Evolutionary conservation across 2,113 vertebrate species (phyloP).

Genomic region (Alaudala cheleensis): DNA sequence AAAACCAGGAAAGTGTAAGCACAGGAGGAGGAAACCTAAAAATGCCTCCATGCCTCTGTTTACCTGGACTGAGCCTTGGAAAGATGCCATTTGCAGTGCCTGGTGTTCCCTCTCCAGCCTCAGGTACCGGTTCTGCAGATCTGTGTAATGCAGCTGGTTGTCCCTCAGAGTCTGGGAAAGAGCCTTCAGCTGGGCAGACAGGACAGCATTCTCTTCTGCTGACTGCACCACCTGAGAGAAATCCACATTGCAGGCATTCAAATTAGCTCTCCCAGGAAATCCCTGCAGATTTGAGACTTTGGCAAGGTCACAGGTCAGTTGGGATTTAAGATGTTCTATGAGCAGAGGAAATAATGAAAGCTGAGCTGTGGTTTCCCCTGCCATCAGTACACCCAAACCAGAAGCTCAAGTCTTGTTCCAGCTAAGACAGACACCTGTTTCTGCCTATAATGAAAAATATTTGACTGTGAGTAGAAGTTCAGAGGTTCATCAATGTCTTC

Average conservation of each 20-base stretch:
- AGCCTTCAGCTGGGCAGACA: conserved; percentile 78
- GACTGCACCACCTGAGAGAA: conserved; percentile 76
- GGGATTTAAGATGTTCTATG: background rate
- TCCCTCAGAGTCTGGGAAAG: conserved; percentile 84
- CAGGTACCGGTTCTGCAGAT: conserved; percentile 79
- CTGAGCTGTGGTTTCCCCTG: background rate
- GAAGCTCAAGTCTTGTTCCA: background rate
- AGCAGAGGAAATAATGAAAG: background rate
- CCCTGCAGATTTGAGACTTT: background rate
- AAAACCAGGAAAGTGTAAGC: background rate
- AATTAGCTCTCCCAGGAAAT: background rate
- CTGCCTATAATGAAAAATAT: background rate
- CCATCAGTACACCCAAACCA: background rate
- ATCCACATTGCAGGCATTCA: background rate
- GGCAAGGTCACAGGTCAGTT: background rate
- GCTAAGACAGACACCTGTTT: background rate
- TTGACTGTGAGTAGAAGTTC: background rate
- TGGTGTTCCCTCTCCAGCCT: conserved; percentile 79
- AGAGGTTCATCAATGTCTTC: background rate
- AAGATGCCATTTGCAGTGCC: conserved; percentile 24
- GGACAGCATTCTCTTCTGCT: conserved; percentile 77
- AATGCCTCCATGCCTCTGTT: background rate
- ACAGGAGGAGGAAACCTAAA: background rate
- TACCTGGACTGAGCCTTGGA: conserved; percentile 59
- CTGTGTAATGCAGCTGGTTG: conserved; percentile 72